Evolutionary conservation across 1,140 invertebrate species (phyloP), one percentile per base, ranked within the genome.

Genomic region (Sminthurides bifidus): DNA sequence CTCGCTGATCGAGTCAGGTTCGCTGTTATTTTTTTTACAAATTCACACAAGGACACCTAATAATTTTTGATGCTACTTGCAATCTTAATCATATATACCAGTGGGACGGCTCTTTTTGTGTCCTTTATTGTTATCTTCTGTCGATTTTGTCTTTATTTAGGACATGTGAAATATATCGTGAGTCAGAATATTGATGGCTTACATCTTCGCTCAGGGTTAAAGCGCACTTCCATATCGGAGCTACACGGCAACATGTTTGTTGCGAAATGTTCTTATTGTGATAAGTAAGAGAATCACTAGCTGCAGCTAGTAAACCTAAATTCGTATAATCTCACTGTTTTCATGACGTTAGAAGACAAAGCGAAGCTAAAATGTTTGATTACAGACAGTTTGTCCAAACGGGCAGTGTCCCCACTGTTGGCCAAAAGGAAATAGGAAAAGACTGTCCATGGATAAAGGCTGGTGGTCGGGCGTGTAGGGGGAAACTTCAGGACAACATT

Each of bases 151-250:
- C 64, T 41, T 2, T 1, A 21, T 70, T n/a, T 71, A 72, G 80
- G 81, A 31, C 81, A 80, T 70, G 72, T 94, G 1, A 82, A 93
- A 54, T 94, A 86, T 70, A 77, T 98, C 21, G 78, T 98, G 8
- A 94, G 88, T 67, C 94, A 98, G 72, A 98, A 98, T 74, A 94
- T 98, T 67, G 95, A 98, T 79, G 94, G 93, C 0, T 73, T 98
- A 26, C 92, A 97, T 75, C 72, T 95, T n/a, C 79, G 85, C 65
- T 92, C 88, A 35, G 92, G 92, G 15, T 72, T 97, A 56, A 71
- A 79, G 14, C 76, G 92, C 54, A 77, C 81, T 61, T 73, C 82
- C 68, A 72, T 98, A 52, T 81, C 92, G 31, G 95, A 98, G 73
- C 74, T 98, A 27, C 95, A 99, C 77, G 95, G 95, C 31, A 98